Evolutionary conservation across 2,888 invertebrate genomes (phyloP).

Genomic region (Napeogenes sylphis): DNA sequence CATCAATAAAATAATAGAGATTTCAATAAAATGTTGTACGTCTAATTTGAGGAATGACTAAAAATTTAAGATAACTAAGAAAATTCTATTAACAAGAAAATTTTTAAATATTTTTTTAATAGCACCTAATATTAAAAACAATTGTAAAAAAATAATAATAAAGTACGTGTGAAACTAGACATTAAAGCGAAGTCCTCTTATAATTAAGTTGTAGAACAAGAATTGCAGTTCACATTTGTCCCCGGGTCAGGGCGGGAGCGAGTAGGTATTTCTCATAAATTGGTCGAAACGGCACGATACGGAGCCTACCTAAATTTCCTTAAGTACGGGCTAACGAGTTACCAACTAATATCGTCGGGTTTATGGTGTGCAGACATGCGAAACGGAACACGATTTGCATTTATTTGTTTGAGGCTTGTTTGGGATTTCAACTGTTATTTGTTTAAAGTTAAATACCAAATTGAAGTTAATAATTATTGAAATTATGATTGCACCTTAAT

Average conservation of each 20-base stretch:
- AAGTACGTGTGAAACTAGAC: background rate
- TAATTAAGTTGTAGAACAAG: constrained; percentile 27
- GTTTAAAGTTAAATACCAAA: constrained; percentile 21
- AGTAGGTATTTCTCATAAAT: constrained; percentile 40
- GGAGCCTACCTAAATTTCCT: constrained; percentile 44
- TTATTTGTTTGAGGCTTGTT: constrained; percentile 40
- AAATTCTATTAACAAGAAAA: background rate
- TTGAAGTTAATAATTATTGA: constrained; percentile 26
- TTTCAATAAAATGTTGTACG: too few species aligned
- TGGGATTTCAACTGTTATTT: constrained; percentile 35
- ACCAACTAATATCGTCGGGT: constrained; percentile 43
- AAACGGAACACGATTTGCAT: constrained; percentile 43
- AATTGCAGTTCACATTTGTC: constrained; percentile 28
- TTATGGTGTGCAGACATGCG: constrained; percentile 49
- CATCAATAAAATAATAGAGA: background rate
- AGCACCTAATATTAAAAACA: background rate
- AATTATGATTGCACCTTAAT: constrained; percentile 16
- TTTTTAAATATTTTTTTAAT: background rate
- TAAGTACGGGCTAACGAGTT: constrained; percentile 48
- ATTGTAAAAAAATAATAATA: background rate
- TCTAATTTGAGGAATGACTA: background rate
- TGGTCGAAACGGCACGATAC: constrained; percentile 38
- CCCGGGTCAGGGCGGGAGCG: constrained; percentile 32
- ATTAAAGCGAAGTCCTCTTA: constrained; percentile 12
- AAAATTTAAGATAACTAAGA: background rate